A percentile compares a stretch with the other conserved stretches of the same genome.
Conservation (phyloP, 2,888 invertebrate species). For the Cephus sareptanus region DNA sequence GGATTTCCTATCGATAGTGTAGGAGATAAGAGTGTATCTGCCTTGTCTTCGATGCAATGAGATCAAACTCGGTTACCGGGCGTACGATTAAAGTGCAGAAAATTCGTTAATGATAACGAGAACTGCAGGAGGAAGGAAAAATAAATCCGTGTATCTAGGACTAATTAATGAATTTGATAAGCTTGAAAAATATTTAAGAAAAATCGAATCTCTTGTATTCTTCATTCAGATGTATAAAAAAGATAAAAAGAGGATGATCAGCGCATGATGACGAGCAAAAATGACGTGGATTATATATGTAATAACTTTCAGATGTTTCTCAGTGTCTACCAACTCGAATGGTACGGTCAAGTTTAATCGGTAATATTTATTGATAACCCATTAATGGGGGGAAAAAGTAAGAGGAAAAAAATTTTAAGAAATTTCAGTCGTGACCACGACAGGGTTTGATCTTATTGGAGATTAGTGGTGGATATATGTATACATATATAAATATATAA, state of each 20-base stretch:
- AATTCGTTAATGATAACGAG: background rate
- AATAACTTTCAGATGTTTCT: background rate
- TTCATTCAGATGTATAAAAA: background rate
- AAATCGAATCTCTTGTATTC: background rate
- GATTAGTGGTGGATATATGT: conserved; percentile 22
- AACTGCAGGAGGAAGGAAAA: background rate
- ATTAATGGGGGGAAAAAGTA: conserved; percentile 17
- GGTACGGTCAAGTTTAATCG: background rate
- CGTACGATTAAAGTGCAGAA: background rate
- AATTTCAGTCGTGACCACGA: background rate
- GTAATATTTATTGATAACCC: conserved; percentile 9
- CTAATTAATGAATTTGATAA: background rate
- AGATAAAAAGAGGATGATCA: background rate
- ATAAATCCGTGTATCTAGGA: background rate
- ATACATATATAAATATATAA: conserved; percentile 13
- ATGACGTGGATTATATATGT: background rate
- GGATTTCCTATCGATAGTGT: conserved; percentile 8
- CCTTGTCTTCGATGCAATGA: conserved; percentile 28
- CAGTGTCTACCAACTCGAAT: background rate
- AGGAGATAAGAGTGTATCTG: conserved; percentile 22
- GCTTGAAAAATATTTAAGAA: background rate
- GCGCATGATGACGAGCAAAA: background rate
- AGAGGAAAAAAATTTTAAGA: conserved; percentile 15
- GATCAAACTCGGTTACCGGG: conserved; percentile 36
- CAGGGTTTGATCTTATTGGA: conserved; percentile 38